Conservation (phyloP, 2,113 vertebrate genomes). For the Monopterus albus region DNA sequence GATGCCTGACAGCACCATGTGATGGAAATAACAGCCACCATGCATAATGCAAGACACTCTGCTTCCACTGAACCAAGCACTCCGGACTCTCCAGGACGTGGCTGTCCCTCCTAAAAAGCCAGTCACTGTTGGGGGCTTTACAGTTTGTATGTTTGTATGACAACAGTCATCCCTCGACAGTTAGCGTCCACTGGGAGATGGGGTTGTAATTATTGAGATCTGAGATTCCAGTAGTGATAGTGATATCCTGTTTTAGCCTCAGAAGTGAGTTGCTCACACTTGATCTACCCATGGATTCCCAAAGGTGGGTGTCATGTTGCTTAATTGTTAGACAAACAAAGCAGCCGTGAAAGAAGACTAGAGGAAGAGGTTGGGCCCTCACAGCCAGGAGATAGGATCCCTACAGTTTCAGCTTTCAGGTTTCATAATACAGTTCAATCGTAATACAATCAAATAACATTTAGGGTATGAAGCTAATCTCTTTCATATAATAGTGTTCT, state of each 20-base stretch:
- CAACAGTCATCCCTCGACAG: not conserved
- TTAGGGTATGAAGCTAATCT: too few species aligned
- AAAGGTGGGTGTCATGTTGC: slow-evolving; percentile 8
- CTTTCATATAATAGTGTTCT: too few species aligned
- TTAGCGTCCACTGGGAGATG: slow-evolving; percentile 11
- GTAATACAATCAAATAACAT: too few species aligned
- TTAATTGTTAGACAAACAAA: slow-evolving; percentile 46
- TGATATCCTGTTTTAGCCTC: slow-evolving; percentile 32
- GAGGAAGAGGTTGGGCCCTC: not conserved
- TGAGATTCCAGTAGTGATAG: slow-evolving; percentile 23
- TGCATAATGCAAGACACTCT: slow-evolving; percentile 74
- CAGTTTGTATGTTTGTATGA: not conserved
- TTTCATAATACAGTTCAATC: too few species aligned
- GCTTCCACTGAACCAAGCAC: slow-evolving; percentile 53
- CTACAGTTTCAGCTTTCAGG: too few species aligned
- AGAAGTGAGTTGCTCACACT: slow-evolving; percentile 35
- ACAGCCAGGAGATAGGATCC: not conserved
- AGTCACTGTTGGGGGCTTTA: not conserved
- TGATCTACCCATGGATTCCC: slow-evolving; percentile 49
- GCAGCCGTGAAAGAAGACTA: not conserved
- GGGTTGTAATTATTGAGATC: slow-evolving; percentile 39
- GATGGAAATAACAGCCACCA: slow-evolving; percentile 79
- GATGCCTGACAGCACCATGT: slow-evolving; percentile 66
- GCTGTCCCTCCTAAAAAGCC: slow-evolving; percentile 26
- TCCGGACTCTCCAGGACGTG: slow-evolving; percentile 45